phyloP scores from a whole-genome alignment of 2,113 vertebrate species.

The Aviceda subcristata region DNA sequence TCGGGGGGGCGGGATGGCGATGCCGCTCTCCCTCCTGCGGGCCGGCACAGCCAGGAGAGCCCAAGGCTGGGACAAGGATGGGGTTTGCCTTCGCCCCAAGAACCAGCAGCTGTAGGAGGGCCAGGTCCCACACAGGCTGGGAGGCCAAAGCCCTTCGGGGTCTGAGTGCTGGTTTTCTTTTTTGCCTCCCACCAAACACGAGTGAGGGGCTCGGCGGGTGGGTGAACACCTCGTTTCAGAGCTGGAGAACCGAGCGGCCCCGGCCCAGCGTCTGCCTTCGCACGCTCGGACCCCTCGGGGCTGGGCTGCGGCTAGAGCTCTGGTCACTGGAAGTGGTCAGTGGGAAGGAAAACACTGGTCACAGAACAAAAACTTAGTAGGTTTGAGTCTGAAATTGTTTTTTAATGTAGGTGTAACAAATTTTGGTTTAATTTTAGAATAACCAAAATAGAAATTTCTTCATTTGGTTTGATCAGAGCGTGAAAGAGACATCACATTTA shows the following conservation, averaged over 20 bases:
- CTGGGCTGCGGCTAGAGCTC: not conserved
- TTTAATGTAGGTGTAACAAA: not conserved
- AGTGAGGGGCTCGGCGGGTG: not conserved
- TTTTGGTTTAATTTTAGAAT: not conserved
- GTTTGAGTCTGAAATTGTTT: too few relatives aligned
- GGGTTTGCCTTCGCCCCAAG: not conserved
- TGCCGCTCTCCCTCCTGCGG: not conserved
- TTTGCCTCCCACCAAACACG: too few relatives aligned
- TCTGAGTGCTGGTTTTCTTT: not conserved
- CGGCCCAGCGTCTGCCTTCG: too few relatives aligned
- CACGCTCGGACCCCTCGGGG: accelerated
- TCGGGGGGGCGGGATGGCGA: not conserved
- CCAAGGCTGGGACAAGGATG: not conserved
- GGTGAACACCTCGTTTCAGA: not conserved
- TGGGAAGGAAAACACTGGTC: not conserved
- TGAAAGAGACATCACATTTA: not conserved
- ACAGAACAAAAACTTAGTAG: too few relatives aligned
- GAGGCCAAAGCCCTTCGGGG: not conserved
- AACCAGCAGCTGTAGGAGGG: not conserved
- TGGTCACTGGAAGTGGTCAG: too few relatives aligned
- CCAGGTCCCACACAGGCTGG: not conserved
- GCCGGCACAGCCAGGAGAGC: not conserved
- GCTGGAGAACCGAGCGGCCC: not conserved
- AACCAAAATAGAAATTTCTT: too few relatives aligned
- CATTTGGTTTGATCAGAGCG: not conserved